phyloP scores from a whole-genome alignment of 2,113 vertebrate genomes.

The Herpailurus yagouaroundi region DNA sequence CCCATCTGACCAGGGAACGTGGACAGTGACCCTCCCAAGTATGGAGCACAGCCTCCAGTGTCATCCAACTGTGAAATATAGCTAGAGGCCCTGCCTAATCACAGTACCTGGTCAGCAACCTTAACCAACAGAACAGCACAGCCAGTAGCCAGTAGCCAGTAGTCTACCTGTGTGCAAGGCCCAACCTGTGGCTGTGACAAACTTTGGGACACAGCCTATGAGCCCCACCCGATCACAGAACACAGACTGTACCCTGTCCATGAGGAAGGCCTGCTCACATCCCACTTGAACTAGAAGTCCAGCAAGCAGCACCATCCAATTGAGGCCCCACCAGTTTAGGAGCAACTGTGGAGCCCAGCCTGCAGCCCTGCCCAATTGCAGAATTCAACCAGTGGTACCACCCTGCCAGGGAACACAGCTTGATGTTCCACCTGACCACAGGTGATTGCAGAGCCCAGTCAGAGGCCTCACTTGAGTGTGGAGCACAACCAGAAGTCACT shows the following conservation, averaged over 20 bases:
- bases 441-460: not conserved
- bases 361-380: not conserved
- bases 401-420: not conserved
- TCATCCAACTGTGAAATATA: not conserved
- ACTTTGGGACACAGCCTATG: not conserved
- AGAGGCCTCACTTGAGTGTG: not conserved
- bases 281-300: not conserved
- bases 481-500: not conserved
- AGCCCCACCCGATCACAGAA: not conserved
- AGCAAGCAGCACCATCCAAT: not conserved
- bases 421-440: not conserved
- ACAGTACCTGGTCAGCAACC: not conserved
- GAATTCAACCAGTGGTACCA: not conserved
- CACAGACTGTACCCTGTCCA: not conserved
- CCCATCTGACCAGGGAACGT: not conserved
- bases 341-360: not conserved
- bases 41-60: not conserved
- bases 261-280: not conserved
- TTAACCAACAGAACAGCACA: not conserved
- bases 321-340: not conserved
- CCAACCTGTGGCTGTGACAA: not conserved
- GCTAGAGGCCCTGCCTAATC: not conserved
- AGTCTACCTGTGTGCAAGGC: not conserved
- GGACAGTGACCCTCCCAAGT: not conserved
- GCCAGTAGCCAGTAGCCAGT: not conserved